These are phyloP conservation scores for Ia io DNA, from an alignment of 2,113 vertebrate species.

Conservation along the genomic window DNA sequence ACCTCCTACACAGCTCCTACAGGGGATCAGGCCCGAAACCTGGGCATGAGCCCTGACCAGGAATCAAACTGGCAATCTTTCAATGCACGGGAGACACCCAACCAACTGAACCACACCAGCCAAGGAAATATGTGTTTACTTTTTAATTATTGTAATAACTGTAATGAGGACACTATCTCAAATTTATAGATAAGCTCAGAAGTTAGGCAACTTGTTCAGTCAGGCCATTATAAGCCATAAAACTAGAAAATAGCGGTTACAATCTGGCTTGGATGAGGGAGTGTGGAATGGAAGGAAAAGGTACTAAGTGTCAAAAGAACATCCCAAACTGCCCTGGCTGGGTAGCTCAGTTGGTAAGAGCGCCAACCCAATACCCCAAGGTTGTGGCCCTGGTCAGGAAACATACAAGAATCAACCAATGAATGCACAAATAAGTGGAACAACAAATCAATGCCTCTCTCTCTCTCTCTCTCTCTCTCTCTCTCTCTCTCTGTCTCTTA, in stretches of 20 bases:
- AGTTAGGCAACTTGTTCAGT: background rate
- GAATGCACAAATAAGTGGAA: background rate
- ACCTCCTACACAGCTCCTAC: background rate
- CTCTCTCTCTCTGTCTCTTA: no score
- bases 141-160: background rate
- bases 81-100: background rate
- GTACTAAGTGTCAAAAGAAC: background rate
- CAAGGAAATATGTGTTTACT: background rate
- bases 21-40: background rate
- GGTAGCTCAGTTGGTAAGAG: background rate
- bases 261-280: background rate
- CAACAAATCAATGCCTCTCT: background rate
- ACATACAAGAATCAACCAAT: background rate
- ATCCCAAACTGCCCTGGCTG: background rate
- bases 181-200: background rate
- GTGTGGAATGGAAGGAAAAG: background rate
- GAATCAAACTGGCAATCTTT: background rate
- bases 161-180: background rate
- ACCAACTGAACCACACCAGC: background rate
- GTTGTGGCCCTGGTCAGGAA: background rate
- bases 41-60: no score
- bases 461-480: no score
- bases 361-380: background rate
- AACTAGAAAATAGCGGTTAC: background rate
- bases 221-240: background rate